phyloP scores from a whole-genome alignment of 2,888 invertebrate species.

The Drosophila macrospina region DNA sequence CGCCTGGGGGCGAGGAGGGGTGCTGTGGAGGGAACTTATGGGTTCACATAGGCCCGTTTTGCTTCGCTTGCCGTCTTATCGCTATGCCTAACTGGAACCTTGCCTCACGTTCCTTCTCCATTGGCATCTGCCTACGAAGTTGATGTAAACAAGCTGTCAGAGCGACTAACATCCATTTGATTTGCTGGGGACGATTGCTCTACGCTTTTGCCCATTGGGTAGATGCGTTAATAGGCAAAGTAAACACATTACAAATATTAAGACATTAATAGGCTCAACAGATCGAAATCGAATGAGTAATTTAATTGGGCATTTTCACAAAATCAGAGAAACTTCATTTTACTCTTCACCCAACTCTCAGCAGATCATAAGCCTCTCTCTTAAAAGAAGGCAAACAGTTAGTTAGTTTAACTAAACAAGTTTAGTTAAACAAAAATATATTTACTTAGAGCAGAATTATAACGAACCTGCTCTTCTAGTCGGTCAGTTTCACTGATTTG shows the following conservation, averaged over 20 bases:
- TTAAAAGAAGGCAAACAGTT: no score
- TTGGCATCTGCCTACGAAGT: slow-evolving; percentile 41
- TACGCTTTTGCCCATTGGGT: slow-evolving; percentile 31
- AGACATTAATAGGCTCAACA: neutral
- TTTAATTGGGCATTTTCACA: neutral
- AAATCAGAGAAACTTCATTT: neutral
- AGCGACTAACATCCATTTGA: slow-evolving; percentile 68
- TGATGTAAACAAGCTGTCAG: slow-evolving; percentile 78
- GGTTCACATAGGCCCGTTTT: slow-evolving; percentile 45
- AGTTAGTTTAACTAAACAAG: no score
- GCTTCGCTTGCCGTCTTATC: slow-evolving; percentile 41
- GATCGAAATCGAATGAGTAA: neutral
- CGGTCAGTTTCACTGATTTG: no score
- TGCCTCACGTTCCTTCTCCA: slow-evolving; percentile 26
- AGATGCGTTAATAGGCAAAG: slow-evolving; percentile 8
- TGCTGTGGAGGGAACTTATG: slow-evolving; percentile 15
- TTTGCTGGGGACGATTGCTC: slow-evolving; percentile 51
- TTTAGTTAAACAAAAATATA: no score
- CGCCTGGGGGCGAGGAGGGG: slow-evolving; percentile 7
- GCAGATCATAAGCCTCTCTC: no score
- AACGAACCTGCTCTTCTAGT: no score
- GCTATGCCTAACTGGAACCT: slow-evolving; percentile 6
- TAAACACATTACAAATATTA: neutral
- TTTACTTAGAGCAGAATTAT: no score
- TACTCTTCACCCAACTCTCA: neutral